Conservation (phyloP, 2,113 vertebrate genomes). For the Pungitius pungitius region DNA sequence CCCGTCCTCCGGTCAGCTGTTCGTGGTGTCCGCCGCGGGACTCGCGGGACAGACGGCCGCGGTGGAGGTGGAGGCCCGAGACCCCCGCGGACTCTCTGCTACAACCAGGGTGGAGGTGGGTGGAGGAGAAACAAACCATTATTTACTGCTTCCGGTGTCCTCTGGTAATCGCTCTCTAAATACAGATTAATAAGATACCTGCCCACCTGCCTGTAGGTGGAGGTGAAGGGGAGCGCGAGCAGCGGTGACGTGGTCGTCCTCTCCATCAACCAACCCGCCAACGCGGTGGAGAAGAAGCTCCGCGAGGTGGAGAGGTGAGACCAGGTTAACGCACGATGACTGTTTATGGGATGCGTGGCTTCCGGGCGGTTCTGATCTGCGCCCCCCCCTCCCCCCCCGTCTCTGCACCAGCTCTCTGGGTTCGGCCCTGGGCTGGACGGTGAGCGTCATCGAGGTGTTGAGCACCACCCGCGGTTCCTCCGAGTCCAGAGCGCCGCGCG, state of each 20-base stretch:
- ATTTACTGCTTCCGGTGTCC: background rate
- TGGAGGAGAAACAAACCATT: background rate
- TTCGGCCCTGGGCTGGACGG: conserved; percentile 63
- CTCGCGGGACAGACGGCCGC: conserved; percentile 27
- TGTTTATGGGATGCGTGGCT: too few relatives aligned
- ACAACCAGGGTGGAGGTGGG: conserved; percentile 72
- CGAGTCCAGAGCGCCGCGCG: conserved; percentile 35
- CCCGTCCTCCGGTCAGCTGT: conserved; percentile 76
- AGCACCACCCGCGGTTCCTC: conserved; percentile 5
- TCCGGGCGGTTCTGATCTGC: too few relatives aligned
- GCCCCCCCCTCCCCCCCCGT: background rate
- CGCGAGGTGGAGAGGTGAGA: conserved; percentile 73
- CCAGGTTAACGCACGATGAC: accelerated
- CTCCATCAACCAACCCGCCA: conserved; percentile 72
- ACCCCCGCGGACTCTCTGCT: conserved; percentile 65
- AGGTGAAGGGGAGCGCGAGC: conserved; percentile 55
- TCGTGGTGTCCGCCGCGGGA: conserved; percentile 69
- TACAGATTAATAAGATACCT: background rate
- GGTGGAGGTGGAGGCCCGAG: conserved; percentile 72
- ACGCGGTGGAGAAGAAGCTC: conserved; percentile 73
- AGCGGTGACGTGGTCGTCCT: conserved; percentile 68
- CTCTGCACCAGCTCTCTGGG: conserved; percentile 71
- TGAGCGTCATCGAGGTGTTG: conserved; percentile 64
- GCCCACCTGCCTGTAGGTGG: conserved; percentile 69
- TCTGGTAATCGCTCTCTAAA: too few relatives aligned